Base-by-base conservation (phyloP, 2,797 vertebrate species). In the Ispidina picta region DNA sequence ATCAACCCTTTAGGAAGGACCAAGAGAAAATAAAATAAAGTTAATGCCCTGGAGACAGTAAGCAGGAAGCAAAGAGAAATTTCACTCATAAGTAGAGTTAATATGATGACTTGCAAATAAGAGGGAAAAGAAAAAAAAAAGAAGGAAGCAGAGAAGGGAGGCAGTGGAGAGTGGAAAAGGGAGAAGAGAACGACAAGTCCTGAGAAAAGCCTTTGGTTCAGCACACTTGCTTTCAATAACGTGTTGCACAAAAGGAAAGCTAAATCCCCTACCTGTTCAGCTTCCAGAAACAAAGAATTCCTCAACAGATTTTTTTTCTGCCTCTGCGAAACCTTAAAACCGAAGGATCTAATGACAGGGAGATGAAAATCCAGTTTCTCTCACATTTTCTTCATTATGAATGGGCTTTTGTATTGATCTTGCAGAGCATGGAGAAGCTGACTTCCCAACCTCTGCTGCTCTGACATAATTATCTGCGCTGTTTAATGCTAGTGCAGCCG, bases 231-330 rank as follows among this genome's bases (percentile, higher is more conserved):
- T 90, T 93, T 88, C 52, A 91, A 49, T 77, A 88, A 92, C 2
- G 1, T 6, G 2, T 16, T 54, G 58, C 83, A 85, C 18, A 79
- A 91, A 84, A 91, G 52, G 49, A 62, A 89, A 88, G 52, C 35
- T 65, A 63, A 43, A 89, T 63, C 65, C 74, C 68, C 71, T 2
- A 26, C 63, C 39, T 89, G 26, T 72, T 93, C 39, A 71, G 60
- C 49, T 86, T 76, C 71, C 64, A 79, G 90, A 92, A 93, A 90
- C 68, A 92, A 86, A 92, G 43, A 79, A 72, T 96, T 92, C 69
- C 73, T 86, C 75, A 88, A 73, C 41, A 92, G 49, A 77, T 90
- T 76, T 5, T 29, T 80, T 15, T 80, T 65, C 58, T 83, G 22
- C 43, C 72, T 85, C 69, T 72, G 71, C 41, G 82, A 88, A 93